Base-by-base conservation (phyloP, 2,797 vertebrate genomes). In the Periophthalmus magnuspinnatus region DNA sequence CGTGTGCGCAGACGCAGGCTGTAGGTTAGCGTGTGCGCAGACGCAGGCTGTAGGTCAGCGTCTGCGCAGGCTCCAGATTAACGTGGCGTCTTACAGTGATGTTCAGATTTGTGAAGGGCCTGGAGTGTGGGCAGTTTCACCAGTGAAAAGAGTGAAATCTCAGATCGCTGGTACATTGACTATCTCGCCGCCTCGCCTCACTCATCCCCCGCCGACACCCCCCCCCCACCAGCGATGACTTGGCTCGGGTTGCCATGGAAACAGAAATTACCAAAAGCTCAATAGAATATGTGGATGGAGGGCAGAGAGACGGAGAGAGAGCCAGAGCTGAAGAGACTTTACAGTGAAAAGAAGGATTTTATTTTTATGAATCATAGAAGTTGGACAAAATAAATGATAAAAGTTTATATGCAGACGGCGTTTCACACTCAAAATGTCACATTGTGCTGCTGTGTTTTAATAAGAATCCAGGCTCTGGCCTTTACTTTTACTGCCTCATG, bases 191-290 rank as follows among this genome's bases (percentile, higher is more conserved):
- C 22, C 75, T 74, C 78, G 54, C 72, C 74, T 75, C 36, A 67
- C 75, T 72, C 83, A 79, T 79, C 77, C 82, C 86, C 80, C 22
- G 4, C 55, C n/a, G 28, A 24, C 78, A 75, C 65, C 28, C 28
- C 13, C 33, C 32, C 59, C 2, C 34, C 59, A 16, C 76, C 74
- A 68, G 81, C 78, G 67, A 76, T 84, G 84, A 90, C 78, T 85
- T 84, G 80, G 75, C 81, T 89, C 77, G 55, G 4, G 92, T 93
- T 92, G 89, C 90, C 87, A 93, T 93, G 80, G 93, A 92, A 93
- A 94, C 92, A 90, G 81, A 82, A 86, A 87, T 90, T 89, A 88
- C 86, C 80, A 81, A 89, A 93, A 87, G 83, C 89, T 88, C 84
- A 81, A 77, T 91, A 87, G 55, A 57, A 87, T 86, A 86, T 84